phyloP scores from a whole-genome alignment of 2,797 vertebrate genomes.

The Synanceia verrucosa region DNA sequence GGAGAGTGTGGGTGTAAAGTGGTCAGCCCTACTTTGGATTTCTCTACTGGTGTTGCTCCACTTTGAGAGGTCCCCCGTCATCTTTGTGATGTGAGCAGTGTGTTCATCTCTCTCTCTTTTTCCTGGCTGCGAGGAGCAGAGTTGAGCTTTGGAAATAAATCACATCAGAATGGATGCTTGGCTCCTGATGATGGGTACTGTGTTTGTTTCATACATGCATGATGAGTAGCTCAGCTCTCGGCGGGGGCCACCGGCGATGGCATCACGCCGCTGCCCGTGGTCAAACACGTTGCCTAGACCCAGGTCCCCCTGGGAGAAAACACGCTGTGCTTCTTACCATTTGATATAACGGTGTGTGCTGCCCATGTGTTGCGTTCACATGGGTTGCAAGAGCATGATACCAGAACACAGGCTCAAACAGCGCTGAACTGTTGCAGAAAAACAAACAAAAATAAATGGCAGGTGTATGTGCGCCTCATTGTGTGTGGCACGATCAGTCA shows the following conservation, averaged over 20 bases:
- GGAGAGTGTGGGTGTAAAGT: slow-evolving; percentile 56
- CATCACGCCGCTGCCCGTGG: slow-evolving; percentile 47
- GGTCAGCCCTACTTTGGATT: slow-evolving; percentile 81
- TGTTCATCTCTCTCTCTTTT: slow-evolving; percentile 61
- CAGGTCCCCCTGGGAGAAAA: slow-evolving; percentile 47
- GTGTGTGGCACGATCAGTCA: background rate
- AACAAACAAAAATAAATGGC: background rate
- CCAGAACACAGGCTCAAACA: slow-evolving; percentile 28
- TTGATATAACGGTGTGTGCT: slow-evolving; percentile 56
- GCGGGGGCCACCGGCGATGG: slow-evolving; percentile 63
- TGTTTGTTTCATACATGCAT: slow-evolving; percentile 77
- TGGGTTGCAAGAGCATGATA: slow-evolving; percentile 53
- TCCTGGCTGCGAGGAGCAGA: slow-evolving; percentile 67
- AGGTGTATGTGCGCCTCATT: background rate
- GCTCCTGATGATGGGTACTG: slow-evolving; percentile 65
- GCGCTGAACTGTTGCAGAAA: slow-evolving; percentile 24
- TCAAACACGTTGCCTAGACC: slow-evolving; percentile 56
- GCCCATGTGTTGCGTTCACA: slow-evolving; percentile 24
- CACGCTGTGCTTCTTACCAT: slow-evolving; percentile 59
- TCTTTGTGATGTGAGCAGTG: slow-evolving; percentile 68
- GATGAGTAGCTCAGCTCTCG: slow-evolving; percentile 69
- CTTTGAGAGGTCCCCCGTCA: slow-evolving; percentile 80
- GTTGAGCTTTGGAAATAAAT: slow-evolving; percentile 78
- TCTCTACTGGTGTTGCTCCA: slow-evolving; percentile 76
- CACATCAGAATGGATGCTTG: slow-evolving; percentile 78